Evolutionary conservation across 2,797 vertebrate species (phyloP), one percentile per base, ranked within the genome.

Genomic region (Salmo trutta): DNA sequence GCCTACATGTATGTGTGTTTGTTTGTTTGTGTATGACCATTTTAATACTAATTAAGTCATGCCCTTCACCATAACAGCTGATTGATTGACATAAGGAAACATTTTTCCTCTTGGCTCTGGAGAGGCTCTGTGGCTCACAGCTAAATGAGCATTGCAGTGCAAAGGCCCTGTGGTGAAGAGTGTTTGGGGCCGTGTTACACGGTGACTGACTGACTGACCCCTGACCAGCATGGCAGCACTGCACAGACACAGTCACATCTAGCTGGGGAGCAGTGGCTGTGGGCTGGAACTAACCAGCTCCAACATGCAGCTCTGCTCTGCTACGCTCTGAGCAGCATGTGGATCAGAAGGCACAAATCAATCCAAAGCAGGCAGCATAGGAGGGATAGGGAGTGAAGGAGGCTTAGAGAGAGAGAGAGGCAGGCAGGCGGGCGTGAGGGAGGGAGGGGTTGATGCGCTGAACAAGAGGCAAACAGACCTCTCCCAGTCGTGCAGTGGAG

Each of bases 341-440:
- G 68, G 68, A 5, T 70, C 71, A 29, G 51, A 72, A 52, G 51
- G 47, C 21, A 54, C 51, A 31, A 31, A 72, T 72, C 47, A 71
- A 71, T 12, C 10, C 15, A 62, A 17, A 41, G 19, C 17, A 56
- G 53, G 54, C 29, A 33, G 14, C 33, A 31, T 53, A 33, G n/a
- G 68, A 59, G 59, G 24, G 64, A 52, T 47, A 33, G 41, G 10
- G 41, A 8, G 41, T 47, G 41, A 47, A 47, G 41, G 8, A 47
- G 41, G 41, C 10, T 12, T 47, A 10, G 36, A 47, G 41, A 36
- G 7, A 0, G 2, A 2, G 41, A 8, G 1, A 41, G 4, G 33
- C 33, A 33, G 33, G 5, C 33, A 36, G 5, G 5, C 33, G 6
- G 29, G 5, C 1, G 4, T 0, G 31, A 33, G 4, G 31, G 31